Evolutionary conservation across 2,888 invertebrate genomes (phyloP), one percentile per base, ranked within the genome.

Genomic region (Liposcelis brunnea): DNA sequence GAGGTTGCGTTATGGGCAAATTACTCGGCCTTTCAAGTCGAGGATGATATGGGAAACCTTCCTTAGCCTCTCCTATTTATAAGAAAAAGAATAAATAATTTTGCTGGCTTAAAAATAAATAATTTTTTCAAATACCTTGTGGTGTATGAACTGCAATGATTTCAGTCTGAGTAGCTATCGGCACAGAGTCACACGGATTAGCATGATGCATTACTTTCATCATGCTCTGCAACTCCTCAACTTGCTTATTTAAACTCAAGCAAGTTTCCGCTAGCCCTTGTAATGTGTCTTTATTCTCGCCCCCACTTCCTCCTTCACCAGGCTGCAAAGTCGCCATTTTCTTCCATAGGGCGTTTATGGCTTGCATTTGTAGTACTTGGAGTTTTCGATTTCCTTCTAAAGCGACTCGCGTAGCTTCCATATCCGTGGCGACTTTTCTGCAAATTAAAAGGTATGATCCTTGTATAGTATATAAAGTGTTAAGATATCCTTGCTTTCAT

Each of bases 291-390:
- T 44, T 45, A 18, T n/a, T 42, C 14, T 40, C 40, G 40, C 6
- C 19, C 5, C 7, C 7, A 19, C 18, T 40, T 16, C 21, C 14
- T 1, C 11, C 42, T 15, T 31, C 12, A n/a, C 42, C 16, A 14
- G 56, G 58, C 6, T 78, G 79, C 53, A 83, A 63, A 1, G 75
- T 73, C 12, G 80, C 79, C 2, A 85, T 81, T 60, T 85, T 85
- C 61, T 84, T 85, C 87, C 87, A 89, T 2, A 89, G 64, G 1
- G 86, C 86, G 57, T 82, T 83, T 54, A 89, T 89, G 3, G 89
- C 87, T 62, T 89, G 87, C 76, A 86, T 84, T 64, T 89, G 89
- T 42, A 89, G 63, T 58, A 85, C 77, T 54, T 87, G 84, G 47
- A 89, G 77, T 57, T 84, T 85, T 21, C 85, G 68, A 58, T 89